Evolutionary conservation across 2,888 invertebrate genomes (phyloP), one percentile per base, ranked within the genome.

Genomic region (Tenodera sinensis): DNA sequence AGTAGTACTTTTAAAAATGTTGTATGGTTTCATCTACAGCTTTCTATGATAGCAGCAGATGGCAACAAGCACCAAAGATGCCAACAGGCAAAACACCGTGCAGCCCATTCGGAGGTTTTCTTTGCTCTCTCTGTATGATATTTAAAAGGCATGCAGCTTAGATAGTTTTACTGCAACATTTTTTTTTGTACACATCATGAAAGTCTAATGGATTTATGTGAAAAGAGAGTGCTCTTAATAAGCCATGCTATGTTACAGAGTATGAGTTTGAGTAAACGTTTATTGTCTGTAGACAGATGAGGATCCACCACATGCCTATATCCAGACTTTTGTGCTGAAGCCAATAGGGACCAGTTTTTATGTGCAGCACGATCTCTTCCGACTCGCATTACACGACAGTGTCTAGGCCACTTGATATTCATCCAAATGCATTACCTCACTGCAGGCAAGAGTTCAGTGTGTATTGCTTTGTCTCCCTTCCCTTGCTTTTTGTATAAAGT

Each of bases 311-410:
- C 98, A 98, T 93, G 97, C 97, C 91, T 99, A 98, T 95, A 96
- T 96, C 93, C 98, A 99, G 95, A 97, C 97, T 91, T 99, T 99
- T 96, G 96, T 98, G 92, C 95, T 99, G 94, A 98, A 97, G 95
- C 97, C 97, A 92, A 96, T 97, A 93, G 97, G 96, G 93, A 96
- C 95, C 93, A 97, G 97, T 93, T 99, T 97, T 95, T 98, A 97
- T 95, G 96, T 98, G 93, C 97, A 98, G 94, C 98, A 98, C 94
- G 98, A 99, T 94, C 96, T 98, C 94, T 99, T 99, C 95, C 96
- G 98, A 93, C 96, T 99, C 93, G 97, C 97, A 92, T 95, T 99
- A 92, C 98, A 98, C 94, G 97, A 98, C 94, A 94, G 94, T 91
- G 93, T 95, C 93, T 96, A 90, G 88, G 82, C 83, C 81, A 88